phyloP scores from a whole-genome alignment of 2,113 vertebrate genomes.

The Xyliphius kryptos region DNA sequence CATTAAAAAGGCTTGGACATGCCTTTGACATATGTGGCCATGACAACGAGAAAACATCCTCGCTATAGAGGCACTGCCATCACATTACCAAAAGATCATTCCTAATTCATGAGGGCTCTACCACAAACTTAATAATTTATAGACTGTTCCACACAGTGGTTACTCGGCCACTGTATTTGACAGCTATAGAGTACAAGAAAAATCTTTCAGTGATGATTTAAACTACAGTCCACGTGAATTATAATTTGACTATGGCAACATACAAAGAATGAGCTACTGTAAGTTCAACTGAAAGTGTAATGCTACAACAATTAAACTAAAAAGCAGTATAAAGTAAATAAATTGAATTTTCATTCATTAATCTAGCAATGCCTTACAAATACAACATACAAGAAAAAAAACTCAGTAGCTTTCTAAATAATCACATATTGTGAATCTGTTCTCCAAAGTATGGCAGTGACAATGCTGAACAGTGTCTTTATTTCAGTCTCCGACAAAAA shows the following conservation, averaged over 20 bases:
- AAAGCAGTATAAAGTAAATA: too few species aligned
- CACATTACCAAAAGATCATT: slow-evolving; percentile 40
- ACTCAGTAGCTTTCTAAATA: too few species aligned
- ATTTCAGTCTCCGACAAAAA: slow-evolving; percentile 7
- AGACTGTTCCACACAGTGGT: slow-evolving; percentile 26
- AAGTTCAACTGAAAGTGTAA: too few species aligned
- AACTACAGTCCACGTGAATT: slow-evolving; percentile 15
- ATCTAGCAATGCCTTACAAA: too few species aligned
- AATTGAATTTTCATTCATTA: too few species aligned
- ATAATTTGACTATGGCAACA: background rate
- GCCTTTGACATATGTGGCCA: slow-evolving; percentile 3
- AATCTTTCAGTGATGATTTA: slow-evolving; percentile 18
- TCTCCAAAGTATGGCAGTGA: background rate
- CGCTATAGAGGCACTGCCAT: slow-evolving; percentile 15
- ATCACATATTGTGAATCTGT: too few species aligned
- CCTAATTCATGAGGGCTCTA: slow-evolving; percentile 65
- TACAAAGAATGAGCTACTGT: background rate
- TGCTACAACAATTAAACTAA: too few species aligned
- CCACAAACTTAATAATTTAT: slow-evolving; percentile 63
- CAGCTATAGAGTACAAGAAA: slow-evolving; percentile 43
- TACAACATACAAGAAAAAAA: too few species aligned
- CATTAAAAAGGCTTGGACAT: background rate
- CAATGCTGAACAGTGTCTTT: background rate
- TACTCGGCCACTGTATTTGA: slow-evolving; percentile 46
- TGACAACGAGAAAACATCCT: slow-evolving; percentile 17